phyloP scores from a whole-genome alignment of 1,140 invertebrate genomes.

The Bombus waltoni region DNA sequence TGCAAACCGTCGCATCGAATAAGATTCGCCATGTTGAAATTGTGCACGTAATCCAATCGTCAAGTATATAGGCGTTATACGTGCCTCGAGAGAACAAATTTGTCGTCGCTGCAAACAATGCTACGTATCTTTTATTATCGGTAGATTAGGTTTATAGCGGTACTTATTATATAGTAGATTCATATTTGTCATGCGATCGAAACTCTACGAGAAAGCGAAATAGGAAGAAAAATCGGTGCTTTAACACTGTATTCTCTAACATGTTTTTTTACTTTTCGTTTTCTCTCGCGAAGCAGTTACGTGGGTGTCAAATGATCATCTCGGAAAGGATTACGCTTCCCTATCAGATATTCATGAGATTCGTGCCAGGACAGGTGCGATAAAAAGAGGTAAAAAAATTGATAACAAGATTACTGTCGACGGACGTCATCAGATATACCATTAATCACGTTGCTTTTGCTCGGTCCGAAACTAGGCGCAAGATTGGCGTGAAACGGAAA shows the following conservation, averaged over 20 bases:
- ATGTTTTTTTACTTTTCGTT: too few relatives aligned
- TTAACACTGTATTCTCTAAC: background rate
- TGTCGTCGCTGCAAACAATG: too few relatives aligned
- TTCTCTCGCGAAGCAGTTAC: background rate
- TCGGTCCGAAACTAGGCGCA: background rate
- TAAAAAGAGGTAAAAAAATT: background rate
- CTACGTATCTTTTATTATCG: background rate
- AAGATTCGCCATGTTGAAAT: too few relatives aligned
- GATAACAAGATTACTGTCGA: conserved; percentile 36
- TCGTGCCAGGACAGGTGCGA: background rate
- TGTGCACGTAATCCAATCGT: background rate
- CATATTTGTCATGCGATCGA: background rate
- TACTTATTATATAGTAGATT: too few relatives aligned
- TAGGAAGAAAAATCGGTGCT: background rate
- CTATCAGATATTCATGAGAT: conserved; percentile 5
- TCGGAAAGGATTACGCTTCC: background rate
- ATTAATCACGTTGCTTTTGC: conserved; percentile 38
- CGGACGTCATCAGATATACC: conserved; percentile 35
- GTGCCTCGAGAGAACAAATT: too few relatives aligned
- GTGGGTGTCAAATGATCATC: background rate
- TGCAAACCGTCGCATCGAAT: too few relatives aligned
- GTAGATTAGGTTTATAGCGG: background rate
- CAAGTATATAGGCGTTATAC: background rate
- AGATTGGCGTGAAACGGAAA: conserved; percentile 32
- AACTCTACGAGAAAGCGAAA: background rate